Evolutionary conservation across 1,140 invertebrate genomes (phyloP), one percentile per base, ranked within the genome.

Genomic region (Aphis gossypii): DNA sequence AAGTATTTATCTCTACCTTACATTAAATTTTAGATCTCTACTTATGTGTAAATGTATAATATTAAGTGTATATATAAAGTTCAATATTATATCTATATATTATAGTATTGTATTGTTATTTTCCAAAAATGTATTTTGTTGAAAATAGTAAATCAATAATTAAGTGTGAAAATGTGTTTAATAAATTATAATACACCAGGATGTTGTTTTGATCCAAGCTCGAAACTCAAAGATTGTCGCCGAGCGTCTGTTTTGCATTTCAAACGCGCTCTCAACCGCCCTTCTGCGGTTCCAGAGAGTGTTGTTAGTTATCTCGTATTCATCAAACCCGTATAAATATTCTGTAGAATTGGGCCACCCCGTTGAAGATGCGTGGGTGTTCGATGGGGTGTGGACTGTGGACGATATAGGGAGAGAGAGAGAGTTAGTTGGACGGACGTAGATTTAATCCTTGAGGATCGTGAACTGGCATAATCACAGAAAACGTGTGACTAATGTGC

Each of bases 401-500:
- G 23, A 56, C 25, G 25, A 14, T 14, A 2, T 25, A 25, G 56
- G 7, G 56, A n/a, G 60, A n/a, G 60, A 68, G 30, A n/a, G 60
- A 76, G 1, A 11, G 60, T 1, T 14, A 68, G 60, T 6, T 14
- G 30, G n/a, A 54, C n/a, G 87, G 35, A 46, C 44, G 46, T 14
- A 51, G 21, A 56, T 54, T 89, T 89, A 89, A 89, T 89, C 88
- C 88, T 89, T 23, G 51, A 5, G 18, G 48, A 89, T 89, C 88
- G 88, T 89, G 88, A 89, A 56, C 88, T 38, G 88, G 88, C 88
- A 89, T 89, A 89, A 89, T 89, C 88, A 89, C 88, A 38, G 88
- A 56, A 89, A 41, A 56, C 35, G 88, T 35, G 51, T 89, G 88
- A 89, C 88, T 89, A 89, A 89, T 56, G 88, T 89, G 88, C 88